These are phyloP conservation scores for Cordilura impudica DNA, from an alignment of 2,888 invertebrate genomes.

Conservation along the genomic window DNA sequence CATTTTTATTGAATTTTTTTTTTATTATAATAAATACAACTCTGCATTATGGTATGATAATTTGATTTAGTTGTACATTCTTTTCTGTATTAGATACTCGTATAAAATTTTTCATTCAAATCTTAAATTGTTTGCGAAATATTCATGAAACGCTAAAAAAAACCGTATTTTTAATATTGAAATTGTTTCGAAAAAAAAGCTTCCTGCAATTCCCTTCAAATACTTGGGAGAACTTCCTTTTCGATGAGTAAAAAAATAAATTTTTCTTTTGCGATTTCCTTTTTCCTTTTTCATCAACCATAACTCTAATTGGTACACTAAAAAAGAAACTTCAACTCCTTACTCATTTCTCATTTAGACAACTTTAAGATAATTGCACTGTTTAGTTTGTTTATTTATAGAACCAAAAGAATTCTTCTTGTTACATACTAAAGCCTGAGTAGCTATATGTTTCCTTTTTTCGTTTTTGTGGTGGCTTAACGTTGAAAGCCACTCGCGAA, in stretches of 20 bases:
- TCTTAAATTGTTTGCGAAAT: no score
- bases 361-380: slow-evolving; percentile 41
- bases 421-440: neutral
- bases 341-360: neutral
- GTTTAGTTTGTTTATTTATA: neutral
- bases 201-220: no score
- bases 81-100: no score
- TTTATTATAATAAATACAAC: no score
- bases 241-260: neutral
- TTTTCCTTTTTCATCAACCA: slow-evolving; percentile 4
- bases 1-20: no score
- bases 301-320: slow-evolving; percentile 5
- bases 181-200: no score
- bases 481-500: neutral
- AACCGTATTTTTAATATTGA: no score
- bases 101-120: no score
- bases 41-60: no score
- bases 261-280: neutral
- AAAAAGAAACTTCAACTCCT: neutral
- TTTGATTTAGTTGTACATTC: no score
- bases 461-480: no score
- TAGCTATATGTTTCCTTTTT: neutral
- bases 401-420: neutral
- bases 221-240: neutral
- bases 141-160: no score